Evolutionary conservation across 2,113 vertebrate genomes (phyloP).

Genomic region (Dicerorhinus sumatrensis): DNA sequence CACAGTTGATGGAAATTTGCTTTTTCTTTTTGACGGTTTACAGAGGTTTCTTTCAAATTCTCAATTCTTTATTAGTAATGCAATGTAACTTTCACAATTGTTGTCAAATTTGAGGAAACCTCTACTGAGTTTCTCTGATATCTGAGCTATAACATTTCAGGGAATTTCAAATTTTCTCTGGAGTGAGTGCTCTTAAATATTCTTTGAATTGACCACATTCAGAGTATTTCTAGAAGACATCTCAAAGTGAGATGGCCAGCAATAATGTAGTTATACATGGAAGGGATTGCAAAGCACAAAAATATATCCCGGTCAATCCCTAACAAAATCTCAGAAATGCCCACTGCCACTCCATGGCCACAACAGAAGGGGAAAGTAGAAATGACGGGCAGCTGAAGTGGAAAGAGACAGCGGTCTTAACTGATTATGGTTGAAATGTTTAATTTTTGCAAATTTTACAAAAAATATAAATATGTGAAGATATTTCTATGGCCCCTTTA

Average conservation of each 20-base stretch:
- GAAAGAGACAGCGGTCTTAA: background rate
- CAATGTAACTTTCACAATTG: background rate
- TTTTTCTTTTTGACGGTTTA: background rate
- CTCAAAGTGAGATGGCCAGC: background rate
- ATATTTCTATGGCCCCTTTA: background rate
- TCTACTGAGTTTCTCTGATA: background rate
- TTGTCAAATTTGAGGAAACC: background rate
- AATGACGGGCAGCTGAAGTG: background rate
- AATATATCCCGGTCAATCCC: background rate
- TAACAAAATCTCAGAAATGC: background rate
- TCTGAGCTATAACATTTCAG: background rate
- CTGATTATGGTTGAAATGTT: background rate
- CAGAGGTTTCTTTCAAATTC: background rate
- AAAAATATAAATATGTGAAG: background rate
- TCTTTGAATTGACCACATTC: background rate
- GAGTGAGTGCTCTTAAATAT: background rate
- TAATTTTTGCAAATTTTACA: background rate
- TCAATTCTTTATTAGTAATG: background rate
- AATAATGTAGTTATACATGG: background rate
- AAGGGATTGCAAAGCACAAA: background rate
- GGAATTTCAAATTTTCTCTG: background rate
- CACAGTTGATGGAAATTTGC: background rate
- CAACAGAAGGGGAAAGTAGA: background rate
- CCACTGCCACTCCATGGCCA: too few relatives aligned
- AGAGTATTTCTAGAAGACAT: background rate